Percentiles rank a stretch among this genome's conserved stretches.
These are phyloP conservation scores for Microtus oregoni DNA, from an alignment of 2,113 vertebrate genomes.

Conservation along the genomic window DNA sequence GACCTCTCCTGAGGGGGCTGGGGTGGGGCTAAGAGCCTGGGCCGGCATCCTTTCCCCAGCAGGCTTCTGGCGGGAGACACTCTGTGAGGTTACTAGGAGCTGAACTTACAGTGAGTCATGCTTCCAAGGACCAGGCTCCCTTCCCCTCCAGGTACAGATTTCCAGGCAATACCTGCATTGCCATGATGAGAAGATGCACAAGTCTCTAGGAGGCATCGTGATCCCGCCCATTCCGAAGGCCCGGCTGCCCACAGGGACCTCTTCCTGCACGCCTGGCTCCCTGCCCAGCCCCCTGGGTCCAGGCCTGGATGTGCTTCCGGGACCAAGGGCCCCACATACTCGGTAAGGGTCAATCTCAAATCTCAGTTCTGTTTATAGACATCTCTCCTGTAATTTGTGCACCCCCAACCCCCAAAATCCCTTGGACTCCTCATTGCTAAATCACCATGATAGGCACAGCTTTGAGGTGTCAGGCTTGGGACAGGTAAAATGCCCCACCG, in stretches of 20 bases:
- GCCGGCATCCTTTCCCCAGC: not conserved
- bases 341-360: conserved; percentile 71
- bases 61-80: not conserved
- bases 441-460: not conserved
- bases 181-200: conserved; percentile 56
- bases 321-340: not conserved
- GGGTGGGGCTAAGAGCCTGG: too few species aligned
- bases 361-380: not conserved
- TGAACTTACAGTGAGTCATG: too few species aligned
- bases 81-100: not conserved
- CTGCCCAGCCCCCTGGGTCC: not conserved
- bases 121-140: not conserved
- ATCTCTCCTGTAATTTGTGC: not conserved
- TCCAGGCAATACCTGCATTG: conserved; percentile 58
- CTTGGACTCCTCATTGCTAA: not conserved
- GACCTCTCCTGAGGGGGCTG: not conserved
- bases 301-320: not conserved
- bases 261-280: not conserved
- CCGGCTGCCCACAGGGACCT: fast-evolving
- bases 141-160: conserved; percentile 53
- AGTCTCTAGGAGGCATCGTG: conserved; percentile 40
- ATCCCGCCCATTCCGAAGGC: conserved; percentile 72
- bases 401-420: not conserved
- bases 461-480: fast-evolving
- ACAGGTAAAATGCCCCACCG: not conserved